A percentile compares a stretch with the other conserved stretches of the same genome.
Conservation (phyloP, 2,888 invertebrate species). For the Ormyrus rosae region DNA sequence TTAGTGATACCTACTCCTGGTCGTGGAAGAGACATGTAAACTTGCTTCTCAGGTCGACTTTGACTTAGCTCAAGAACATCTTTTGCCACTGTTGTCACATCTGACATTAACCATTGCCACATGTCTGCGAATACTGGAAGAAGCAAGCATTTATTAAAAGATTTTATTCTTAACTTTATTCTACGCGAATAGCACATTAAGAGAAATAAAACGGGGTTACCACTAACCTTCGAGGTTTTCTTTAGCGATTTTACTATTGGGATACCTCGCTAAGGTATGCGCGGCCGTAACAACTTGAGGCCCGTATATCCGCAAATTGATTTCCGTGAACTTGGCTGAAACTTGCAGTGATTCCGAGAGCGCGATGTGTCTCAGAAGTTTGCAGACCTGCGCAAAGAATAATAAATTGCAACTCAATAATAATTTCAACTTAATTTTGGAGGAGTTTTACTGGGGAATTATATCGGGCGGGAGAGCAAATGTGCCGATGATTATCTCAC, state of each 20-base stretch:
- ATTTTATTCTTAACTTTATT: neutral
- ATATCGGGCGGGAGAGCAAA: neutral
- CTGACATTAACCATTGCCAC: slow-evolving; percentile 95
- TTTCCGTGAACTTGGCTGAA: slow-evolving; percentile 96
- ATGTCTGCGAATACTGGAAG: slow-evolving; percentile 89
- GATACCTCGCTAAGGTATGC: slow-evolving; percentile 92
- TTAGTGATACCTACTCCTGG: slow-evolving; percentile 86
- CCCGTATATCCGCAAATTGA: slow-evolving; percentile 95
- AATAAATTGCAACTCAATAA: no score
- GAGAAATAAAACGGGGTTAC: neutral
- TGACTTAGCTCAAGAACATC: slow-evolving; percentile 90
- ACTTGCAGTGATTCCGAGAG: slow-evolving; percentile 96
- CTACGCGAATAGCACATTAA: no score
- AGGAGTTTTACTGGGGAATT: no score
- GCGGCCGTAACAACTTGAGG: slow-evolving; percentile 97
- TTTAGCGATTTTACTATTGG: slow-evolving; percentile 95
- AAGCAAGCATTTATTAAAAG: neutral
- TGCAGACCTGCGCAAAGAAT: slow-evolving; percentile 86
- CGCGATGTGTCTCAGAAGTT: slow-evolving; percentile 96
- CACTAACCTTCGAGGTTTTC: slow-evolving; percentile 91
- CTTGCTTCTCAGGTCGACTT: slow-evolving; percentile 83
- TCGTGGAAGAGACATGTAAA: slow-evolving; percentile 95
- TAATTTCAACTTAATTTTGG: no score
- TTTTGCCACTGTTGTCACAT: slow-evolving; percentile 92
- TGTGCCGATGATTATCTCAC: slow-evolving; percentile 76